Evolutionary conservation across 2,113 vertebrate genomes (phyloP).

Genomic region (Rhinoptilus africanus): DNA sequence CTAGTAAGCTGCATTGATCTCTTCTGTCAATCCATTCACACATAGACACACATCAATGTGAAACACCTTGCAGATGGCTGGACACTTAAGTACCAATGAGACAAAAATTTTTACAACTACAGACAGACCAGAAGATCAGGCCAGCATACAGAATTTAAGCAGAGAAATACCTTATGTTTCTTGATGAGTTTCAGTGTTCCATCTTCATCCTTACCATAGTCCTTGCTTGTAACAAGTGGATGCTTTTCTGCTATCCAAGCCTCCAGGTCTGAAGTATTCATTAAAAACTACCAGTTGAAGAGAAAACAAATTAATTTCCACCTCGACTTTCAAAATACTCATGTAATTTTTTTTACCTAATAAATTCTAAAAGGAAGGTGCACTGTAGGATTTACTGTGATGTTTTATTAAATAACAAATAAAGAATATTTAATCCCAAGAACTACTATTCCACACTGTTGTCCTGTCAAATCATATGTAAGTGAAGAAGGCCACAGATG

Average conservation of each 20-base stretch:
- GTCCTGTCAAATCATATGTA: neutral
- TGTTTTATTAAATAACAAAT: neutral
- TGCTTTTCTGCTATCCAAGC: slow-evolving; percentile 77
- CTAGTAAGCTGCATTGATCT: neutral
- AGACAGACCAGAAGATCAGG: neutral
- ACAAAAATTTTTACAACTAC: neutral
- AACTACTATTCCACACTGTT: neutral
- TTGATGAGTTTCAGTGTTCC: slow-evolving; percentile 78
- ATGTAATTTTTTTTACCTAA: neutral
- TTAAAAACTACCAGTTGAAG: slow-evolving; percentile 74
- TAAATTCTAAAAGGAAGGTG: neutral
- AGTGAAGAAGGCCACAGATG: neutral
- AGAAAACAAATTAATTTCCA: neutral
- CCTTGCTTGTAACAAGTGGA: slow-evolving; percentile 74
- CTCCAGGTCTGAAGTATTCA: slow-evolving; percentile 83
- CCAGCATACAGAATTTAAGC: neutral
- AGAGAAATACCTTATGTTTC: slow-evolving; percentile 81
- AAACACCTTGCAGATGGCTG: neutral
- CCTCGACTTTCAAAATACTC: neutral
- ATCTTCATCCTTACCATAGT: slow-evolving; percentile 79
- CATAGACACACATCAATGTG: rapidly evolving
- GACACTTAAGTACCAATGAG: neutral
- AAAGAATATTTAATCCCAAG: neutral
- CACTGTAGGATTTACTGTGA: neutral
- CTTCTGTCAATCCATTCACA: neutral